phyloP scores from a whole-genome alignment of 2,797 vertebrate genomes.

The Otolemur crassicaudatus region DNA sequence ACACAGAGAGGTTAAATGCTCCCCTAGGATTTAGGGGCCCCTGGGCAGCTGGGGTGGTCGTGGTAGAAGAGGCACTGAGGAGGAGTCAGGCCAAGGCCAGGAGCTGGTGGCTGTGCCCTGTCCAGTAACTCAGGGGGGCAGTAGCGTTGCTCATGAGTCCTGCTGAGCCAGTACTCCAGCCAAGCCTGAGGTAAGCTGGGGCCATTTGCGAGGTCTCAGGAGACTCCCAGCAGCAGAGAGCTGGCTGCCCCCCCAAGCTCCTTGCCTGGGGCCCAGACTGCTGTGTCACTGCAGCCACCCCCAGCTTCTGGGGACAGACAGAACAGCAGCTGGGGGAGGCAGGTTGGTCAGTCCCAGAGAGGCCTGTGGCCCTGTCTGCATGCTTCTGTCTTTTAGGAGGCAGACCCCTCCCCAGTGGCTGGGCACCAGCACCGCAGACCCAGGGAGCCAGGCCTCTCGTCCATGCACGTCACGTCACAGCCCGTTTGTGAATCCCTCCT shows the following conservation, averaged over 20 bases:
- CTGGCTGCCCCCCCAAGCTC: not conserved
- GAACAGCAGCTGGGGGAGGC: not conserved
- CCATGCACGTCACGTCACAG: rapidly evolving
- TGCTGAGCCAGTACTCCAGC: not conserved
- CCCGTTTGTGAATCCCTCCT: not conserved
- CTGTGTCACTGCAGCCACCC: not conserved
- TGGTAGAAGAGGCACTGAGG: not conserved
- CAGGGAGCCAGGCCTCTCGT: not conserved
- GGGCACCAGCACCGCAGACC: rapidly evolving
- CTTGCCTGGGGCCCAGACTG: not conserved
- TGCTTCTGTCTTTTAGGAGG: not conserved
- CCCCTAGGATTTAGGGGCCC: not conserved
- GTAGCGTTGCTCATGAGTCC: rapidly evolving
- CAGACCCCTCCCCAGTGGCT: rapidly evolving
- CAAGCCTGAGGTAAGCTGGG: not conserved
- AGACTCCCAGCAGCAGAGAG: not conserved
- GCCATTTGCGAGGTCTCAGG: not conserved
- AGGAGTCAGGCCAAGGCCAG: not conserved
- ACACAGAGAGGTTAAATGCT: not conserved
- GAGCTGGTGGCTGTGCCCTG: not conserved
- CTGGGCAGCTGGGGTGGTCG: rapidly evolving
- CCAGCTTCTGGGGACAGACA: not conserved
- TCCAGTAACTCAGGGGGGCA: not conserved
- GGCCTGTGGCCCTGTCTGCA: not conserved
- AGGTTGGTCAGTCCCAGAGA: not conserved